Base-by-base conservation (phyloP, 2,113 vertebrate species). In the Saccopteryx bilineata region DNA sequence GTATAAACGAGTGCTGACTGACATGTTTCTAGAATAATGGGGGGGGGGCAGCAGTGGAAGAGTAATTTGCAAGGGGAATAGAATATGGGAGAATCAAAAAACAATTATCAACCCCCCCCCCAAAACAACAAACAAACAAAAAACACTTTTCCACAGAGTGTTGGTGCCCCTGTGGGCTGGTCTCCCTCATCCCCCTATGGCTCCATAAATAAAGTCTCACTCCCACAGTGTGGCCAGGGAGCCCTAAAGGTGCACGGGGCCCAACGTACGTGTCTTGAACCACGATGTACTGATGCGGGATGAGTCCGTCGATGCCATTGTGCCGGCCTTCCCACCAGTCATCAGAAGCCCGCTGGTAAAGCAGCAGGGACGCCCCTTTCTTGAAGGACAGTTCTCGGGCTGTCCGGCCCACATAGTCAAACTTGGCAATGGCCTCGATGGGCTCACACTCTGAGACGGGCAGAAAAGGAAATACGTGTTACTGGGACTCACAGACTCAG, bases 301-400 rank as follows among this genome's bases (percentile, higher is more conserved):
- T 99, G 75, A 99, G 99, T 76, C 99, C 99, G 0, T 99, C 99
- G 17, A 99, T 96, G 23, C 99, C 99, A 0, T 99, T 99, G 98
- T 99, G 99, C 17, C 99, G 98, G 3, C 99, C 99, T 98, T 99
- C 99, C 99, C 99, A 99, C 99, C 99, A 99, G 98, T 99, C 99
- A 0, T 99, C 99, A 0, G 99, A 99, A 58, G 99, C 99, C 5
- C 99, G 98, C 93, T 99, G 99, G 97, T 98, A 99, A 7, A 99
- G 99, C 33, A 99, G 97, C 96, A 99, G 98, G 1, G 99, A 99
- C 0, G 99, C 99, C 5, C 99, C 99, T 94, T 99, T 99, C 96
- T 99, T 99, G 93, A 99, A 99, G 48, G 99, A 99, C 31, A 99
- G 98, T 98, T 99, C 99, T 52, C 99, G 98, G 7, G 98, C 99